phyloP scores from a whole-genome alignment of 2,797 vertebrate genomes.

The Oreochromis grahami region DNA sequence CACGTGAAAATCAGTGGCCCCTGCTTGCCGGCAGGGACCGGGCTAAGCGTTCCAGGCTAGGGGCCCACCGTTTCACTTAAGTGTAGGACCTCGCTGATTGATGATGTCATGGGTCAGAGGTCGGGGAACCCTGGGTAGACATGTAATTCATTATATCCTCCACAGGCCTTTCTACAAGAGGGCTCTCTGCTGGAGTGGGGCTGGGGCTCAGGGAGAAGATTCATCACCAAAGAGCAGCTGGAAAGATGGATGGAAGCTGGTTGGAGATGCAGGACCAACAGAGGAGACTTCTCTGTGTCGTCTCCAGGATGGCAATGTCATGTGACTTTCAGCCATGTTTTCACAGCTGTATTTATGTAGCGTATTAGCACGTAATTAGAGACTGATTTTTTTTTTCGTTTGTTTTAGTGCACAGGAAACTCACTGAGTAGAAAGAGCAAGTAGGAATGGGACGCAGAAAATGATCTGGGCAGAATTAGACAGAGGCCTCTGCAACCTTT shows the following conservation, averaged over 20 bases:
- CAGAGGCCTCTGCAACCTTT: not conserved
- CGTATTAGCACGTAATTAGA: not conserved
- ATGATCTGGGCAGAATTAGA: not conserved
- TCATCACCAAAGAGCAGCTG: constrained; percentile 76
- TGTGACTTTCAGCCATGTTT: not conserved
- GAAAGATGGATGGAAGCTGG: constrained; percentile 55
- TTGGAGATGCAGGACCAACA: not conserved
- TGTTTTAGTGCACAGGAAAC: not conserved
- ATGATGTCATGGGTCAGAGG: constrained; percentile 91
- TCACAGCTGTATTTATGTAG: not conserved
- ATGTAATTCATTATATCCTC: constrained; percentile 98
- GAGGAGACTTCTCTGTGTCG: not conserved
- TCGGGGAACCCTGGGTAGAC: constrained; percentile 88
- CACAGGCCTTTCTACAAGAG: constrained; percentile 82
- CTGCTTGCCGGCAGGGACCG: constrained; percentile 58
- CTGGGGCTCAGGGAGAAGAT: constrained; percentile 85
- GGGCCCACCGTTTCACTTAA: constrained; percentile 81
- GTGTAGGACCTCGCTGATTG: constrained; percentile 88
- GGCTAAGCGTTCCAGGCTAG: constrained; percentile 75
- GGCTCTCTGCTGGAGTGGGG: constrained; percentile 84
- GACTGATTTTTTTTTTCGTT: accelerated
- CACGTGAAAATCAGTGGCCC: constrained; percentile 75
- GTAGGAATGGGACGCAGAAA: not conserved
- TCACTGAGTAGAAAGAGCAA: not conserved
- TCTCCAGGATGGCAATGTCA: not conserved